Evolutionary conservation across 2,888 invertebrate genomes (phyloP), one percentile per base, ranked within the genome.

Genomic region (Caenorhabditis virilis): DNA sequence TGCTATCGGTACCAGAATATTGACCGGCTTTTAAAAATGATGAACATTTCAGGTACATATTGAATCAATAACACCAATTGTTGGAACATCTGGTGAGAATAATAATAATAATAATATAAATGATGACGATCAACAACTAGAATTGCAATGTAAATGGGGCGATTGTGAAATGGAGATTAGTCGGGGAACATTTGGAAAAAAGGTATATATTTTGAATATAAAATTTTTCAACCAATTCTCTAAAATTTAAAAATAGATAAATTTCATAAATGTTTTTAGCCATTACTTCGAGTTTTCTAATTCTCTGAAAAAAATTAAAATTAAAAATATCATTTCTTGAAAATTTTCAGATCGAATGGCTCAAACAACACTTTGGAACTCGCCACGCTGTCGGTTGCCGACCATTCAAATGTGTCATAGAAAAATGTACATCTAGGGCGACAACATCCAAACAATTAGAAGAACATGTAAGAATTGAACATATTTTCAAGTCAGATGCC

Each of bases 121-220:
- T 6, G 7, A 30, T 9, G 30, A 33, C 30, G 33, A 22, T 11
- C 18, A 35, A 35, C 16, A 35, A 23, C 13, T 20, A 16, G 49
- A n/a, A 7, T 6, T 23, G 16, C 25, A 25, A 39, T 26, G 7
- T 4, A 9, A 22, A 49, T 38, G 26, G 49, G 48, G 9, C 16
- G 39, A 41, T 23, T 41, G 41, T 41, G 41, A 41, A 9, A 41
- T 41, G 41, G 41, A 41, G 6, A 41, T 41, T 3, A 7, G 11
- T 7, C 41, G 41, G 7, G 41, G 41, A 5, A 22, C 18, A 6
- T 3, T 20, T 22, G 7, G 22, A 9, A 41, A 41, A 22, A 41
- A 41, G 16, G 41, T 41, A 13, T 30, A 9, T 30, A 9, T 30
- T 30, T 30, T n/a, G n/a, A n/a, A n/a, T n/a, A 13, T 30, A 9